These are phyloP conservation scores for Drosophila pruinosa DNA, from an alignment of 1,140 invertebrate genomes.

Conservation along the genomic window DNA sequence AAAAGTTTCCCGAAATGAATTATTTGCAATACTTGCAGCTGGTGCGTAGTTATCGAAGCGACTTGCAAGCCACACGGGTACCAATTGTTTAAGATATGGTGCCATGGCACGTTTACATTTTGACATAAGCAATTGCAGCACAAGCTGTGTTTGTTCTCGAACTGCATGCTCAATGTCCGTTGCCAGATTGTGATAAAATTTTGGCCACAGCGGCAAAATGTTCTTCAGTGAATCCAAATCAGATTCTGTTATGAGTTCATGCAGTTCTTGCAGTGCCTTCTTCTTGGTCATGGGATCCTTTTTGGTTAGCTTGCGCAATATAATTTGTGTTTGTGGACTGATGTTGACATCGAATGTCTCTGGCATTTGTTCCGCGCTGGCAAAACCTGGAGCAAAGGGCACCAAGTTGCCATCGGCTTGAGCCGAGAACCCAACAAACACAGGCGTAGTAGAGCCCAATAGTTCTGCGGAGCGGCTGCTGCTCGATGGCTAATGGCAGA, in stretches of 20 bases:
- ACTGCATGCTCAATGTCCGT: slow-evolving; percentile 91
- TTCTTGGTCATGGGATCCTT: slow-evolving; percentile 93
- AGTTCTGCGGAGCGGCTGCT: slow-evolving; percentile 91
- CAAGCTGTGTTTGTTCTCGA: slow-evolving; percentile 88
- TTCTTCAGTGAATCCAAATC: slow-evolving; percentile 86
- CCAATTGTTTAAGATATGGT: slow-evolving; percentile 89
- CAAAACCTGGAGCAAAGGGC: slow-evolving; percentile 85
- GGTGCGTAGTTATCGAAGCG: slow-evolving; percentile 92
- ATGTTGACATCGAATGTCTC: slow-evolving; percentile 85
- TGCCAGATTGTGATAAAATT: slow-evolving; percentile 88
- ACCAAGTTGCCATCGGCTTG: slow-evolving; percentile 86
- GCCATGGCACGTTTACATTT: slow-evolving; percentile 90
- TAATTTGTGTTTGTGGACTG: slow-evolving; percentile 86
- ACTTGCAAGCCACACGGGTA: slow-evolving; percentile 90
- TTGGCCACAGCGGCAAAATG: slow-evolving; percentile 90
- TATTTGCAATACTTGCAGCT: slow-evolving; percentile 88
- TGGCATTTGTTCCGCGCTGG: slow-evolving; percentile 80
- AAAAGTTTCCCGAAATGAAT: slow-evolving; percentile 90
- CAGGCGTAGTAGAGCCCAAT: slow-evolving; percentile 85
- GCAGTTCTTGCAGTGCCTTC: slow-evolving; percentile 93
- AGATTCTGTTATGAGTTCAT: slow-evolving; percentile 86
- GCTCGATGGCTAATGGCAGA: slow-evolving; percentile 88
- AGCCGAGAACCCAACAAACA: slow-evolving; percentile 88
- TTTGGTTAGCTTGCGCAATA: slow-evolving; percentile 91
- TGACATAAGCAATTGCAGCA: slow-evolving; percentile 87